phyloP scores from a whole-genome alignment of 2,113 vertebrate species.

The Sminthopsis crassicaudata region DNA sequence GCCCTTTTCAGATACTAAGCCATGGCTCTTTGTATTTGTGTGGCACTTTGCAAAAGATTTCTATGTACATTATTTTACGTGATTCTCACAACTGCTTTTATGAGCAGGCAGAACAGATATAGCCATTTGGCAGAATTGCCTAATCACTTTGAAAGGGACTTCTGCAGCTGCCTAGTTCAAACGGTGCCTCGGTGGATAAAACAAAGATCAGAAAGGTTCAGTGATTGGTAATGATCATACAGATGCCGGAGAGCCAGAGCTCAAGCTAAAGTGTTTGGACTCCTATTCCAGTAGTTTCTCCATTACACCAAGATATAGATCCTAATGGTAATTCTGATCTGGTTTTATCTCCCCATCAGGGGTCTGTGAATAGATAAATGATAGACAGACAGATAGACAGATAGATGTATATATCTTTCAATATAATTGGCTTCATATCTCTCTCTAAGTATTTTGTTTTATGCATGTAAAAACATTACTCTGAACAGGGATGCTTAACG shows the following conservation, averaged over 20 bases:
- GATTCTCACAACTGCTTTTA: neutral
- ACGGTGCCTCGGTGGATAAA: neutral
- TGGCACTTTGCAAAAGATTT: neutral
- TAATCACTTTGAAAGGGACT: neutral
- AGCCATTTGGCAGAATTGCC: neutral
- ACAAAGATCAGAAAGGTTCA: neutral
- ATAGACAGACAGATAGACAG: too few relatives aligned
- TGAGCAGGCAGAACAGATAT: neutral
- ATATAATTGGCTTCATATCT: neutral
- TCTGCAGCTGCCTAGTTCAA: neutral
- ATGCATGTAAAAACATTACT: neutral
- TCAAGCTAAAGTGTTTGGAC: neutral
- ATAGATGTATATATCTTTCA: neutral
- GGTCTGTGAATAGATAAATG: neutral
- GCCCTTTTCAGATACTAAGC: neutral
- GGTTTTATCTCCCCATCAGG: neutral
- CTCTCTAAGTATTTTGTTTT: neutral
- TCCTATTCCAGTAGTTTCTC: neutral
- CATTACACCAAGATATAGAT: neutral
- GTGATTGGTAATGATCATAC: neutral
- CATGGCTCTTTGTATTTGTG: neutral
- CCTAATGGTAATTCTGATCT: neutral
- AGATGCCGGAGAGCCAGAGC: neutral
- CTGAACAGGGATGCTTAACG: neutral
- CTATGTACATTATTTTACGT: neutral